A percentile compares a stretch with the other conserved stretches of the same genome.
Evolutionary conservation across 2,113 vertebrate genomes (phyloP).

Genomic region (Cynoglossus semilaevis): DNA sequence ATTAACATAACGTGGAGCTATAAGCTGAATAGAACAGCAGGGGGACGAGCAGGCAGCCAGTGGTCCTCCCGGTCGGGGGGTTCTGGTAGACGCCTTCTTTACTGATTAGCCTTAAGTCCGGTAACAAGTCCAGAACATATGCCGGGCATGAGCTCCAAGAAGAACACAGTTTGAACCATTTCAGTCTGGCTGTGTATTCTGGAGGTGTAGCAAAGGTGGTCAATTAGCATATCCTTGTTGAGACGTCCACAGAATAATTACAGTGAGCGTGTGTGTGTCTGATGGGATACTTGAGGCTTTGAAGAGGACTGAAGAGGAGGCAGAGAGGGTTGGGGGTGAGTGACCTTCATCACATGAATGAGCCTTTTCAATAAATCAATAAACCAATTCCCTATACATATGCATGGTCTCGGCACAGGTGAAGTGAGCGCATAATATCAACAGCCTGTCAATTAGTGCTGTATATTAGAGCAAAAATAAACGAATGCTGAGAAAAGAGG

Average conservation of each 20-base stretch:
- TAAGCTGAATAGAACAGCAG: constrained; percentile 64
- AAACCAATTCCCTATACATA: constrained; percentile 42
- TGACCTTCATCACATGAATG: constrained; percentile 44
- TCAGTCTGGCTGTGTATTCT: constrained; percentile 32
- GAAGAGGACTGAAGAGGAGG: constrained; percentile 7
- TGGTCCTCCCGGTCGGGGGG: constrained; percentile 28
- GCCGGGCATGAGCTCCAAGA: constrained; percentile 38
- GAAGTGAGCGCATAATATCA: constrained; percentile 8
- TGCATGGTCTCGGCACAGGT: constrained; percentile 11
- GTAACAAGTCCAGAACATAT: constrained; percentile 49
- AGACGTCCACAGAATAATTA: constrained; percentile 29
- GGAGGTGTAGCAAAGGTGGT: constrained; percentile 22
- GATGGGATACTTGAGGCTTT: neutral
- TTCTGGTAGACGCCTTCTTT: constrained; percentile 33
- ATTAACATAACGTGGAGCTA: constrained; percentile 60
- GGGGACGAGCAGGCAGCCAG: constrained; percentile 29
- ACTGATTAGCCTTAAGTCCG: constrained; percentile 65
- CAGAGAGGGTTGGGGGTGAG: constrained; percentile 20
- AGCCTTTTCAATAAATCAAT: constrained; percentile 63
- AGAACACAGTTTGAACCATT: constrained; percentile 56
- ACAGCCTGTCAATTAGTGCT: constrained; percentile 25
- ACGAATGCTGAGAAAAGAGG: constrained; percentile 1
- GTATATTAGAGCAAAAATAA: neutral
- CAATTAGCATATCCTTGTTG: constrained; percentile 49
- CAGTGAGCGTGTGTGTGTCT: constrained; percentile 13